Conservation (phyloP, 2,113 vertebrate species). For the Notechis scutatus region DNA sequence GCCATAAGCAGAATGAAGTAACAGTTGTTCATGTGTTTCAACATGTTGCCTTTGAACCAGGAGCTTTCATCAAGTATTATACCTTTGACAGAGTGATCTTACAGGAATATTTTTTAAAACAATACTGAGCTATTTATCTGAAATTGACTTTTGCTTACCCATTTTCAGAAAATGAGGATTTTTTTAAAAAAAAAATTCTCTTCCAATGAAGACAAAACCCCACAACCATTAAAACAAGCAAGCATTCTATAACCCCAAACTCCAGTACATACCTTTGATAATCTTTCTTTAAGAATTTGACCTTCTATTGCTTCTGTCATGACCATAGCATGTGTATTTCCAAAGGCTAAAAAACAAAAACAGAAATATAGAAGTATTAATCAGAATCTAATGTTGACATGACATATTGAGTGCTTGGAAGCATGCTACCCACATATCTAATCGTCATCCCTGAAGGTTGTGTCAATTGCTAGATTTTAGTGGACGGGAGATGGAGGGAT, state of each 20-base stretch:
- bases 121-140: background rate
- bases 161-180: background rate
- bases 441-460: background rate
- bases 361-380: background rate
- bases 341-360: constrained; percentile 42
- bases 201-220: background rate
- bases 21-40: background rate
- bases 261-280: constrained; percentile 44
- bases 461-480: background rate
- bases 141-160: background rate
- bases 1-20: background rate
- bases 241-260: background rate
- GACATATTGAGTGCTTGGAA: background rate
- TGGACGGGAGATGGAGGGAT: background rate
- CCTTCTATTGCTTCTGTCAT: background rate
- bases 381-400: background rate
- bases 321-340: background rate
- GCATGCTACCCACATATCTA: background rate
- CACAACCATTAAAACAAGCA: background rate
- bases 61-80: background rate
- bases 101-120: background rate
- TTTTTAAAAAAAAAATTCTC: background rate
- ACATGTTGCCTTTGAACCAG: background rate
- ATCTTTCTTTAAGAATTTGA: constrained; percentile 8
- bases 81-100: background rate